Conservation (phyloP, 2,113 vertebrate genomes). For the Austrofundulus limnaeus region DNA sequence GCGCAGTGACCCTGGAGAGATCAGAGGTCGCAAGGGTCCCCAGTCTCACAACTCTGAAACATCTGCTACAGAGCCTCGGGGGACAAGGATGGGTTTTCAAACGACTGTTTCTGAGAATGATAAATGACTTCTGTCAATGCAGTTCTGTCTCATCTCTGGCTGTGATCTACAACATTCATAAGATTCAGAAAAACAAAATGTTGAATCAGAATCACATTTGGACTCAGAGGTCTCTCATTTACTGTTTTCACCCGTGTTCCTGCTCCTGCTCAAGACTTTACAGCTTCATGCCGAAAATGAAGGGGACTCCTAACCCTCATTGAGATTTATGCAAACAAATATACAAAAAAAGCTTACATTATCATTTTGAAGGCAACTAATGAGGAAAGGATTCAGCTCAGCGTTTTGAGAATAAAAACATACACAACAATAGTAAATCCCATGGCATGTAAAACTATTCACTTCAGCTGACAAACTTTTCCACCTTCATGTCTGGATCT, state of each 20-base stretch:
- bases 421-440: constrained; percentile 44
- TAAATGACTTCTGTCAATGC: constrained; percentile 35
- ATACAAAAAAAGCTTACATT: neutral
- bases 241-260: neutral
- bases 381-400: too few relatives aligned
- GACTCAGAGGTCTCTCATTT: neutral
- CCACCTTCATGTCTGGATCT: constrained; percentile 77
- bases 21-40: constrained; percentile 4
- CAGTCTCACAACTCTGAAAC: constrained; percentile 16
- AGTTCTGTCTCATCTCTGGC: constrained; percentile 36
- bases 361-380: too few relatives aligned
- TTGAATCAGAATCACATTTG: neutral
- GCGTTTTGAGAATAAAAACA: constrained; percentile 42
- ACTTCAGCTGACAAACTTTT: constrained; percentile 72
- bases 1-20: constrained; percentile 7
- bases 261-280: constrained; percentile 8
- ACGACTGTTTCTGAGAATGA: constrained; percentile 45
- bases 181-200: too few relatives aligned
- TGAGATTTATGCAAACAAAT: neutral
- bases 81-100: constrained; percentile 41
- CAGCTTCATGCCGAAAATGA: neutral
- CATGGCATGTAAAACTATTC: constrained; percentile 61
- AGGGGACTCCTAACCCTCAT: too few relatives aligned
- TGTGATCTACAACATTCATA: constrained; percentile 29
- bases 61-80: constrained; percentile 43